Evolutionary conservation across 2,113 vertebrate genomes (phyloP).

Genomic region (Condylura cristata): DNA sequence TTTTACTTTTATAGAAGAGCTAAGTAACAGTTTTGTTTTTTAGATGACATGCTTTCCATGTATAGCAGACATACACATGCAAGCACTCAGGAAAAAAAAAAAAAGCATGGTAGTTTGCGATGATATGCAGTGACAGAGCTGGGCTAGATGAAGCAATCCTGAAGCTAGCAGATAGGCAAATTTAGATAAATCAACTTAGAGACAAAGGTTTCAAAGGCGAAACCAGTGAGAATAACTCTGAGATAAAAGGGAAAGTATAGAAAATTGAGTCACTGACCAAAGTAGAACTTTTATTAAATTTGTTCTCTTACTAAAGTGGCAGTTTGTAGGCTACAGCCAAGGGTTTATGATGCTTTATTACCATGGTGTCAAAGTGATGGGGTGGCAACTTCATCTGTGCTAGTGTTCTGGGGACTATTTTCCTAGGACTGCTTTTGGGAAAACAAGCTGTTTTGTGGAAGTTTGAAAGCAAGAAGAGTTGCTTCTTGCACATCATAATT

Average conservation of each 20-base stretch:
- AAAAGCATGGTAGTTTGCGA: not conserved
- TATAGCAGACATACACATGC: not conserved
- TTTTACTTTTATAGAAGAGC: constrained; percentile 20
- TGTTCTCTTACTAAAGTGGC: not conserved
- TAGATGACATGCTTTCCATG: not conserved
- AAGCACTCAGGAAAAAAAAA: not conserved
- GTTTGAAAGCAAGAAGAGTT: too few species aligned
- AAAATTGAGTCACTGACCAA: not conserved
- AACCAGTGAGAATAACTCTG: not conserved
- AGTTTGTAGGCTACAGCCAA: not conserved
- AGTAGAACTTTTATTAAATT: not conserved
- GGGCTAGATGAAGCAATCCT: not conserved
- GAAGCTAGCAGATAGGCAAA: not conserved
- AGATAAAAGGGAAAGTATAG: not conserved
- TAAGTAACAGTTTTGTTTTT: not conserved
- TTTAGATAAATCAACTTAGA: not conserved
- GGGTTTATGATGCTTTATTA: not conserved
- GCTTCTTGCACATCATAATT: too few species aligned
- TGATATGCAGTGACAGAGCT: not conserved
- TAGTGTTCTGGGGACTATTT: not conserved
- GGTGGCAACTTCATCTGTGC: not conserved
- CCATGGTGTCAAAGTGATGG: not conserved
- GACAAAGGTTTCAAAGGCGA: not conserved
- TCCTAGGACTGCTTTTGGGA: not conserved
- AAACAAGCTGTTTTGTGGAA: not conserved